phyloP scores from a whole-genome alignment of 2,888 invertebrate species.

The Allophyes oxyacanthae region DNA sequence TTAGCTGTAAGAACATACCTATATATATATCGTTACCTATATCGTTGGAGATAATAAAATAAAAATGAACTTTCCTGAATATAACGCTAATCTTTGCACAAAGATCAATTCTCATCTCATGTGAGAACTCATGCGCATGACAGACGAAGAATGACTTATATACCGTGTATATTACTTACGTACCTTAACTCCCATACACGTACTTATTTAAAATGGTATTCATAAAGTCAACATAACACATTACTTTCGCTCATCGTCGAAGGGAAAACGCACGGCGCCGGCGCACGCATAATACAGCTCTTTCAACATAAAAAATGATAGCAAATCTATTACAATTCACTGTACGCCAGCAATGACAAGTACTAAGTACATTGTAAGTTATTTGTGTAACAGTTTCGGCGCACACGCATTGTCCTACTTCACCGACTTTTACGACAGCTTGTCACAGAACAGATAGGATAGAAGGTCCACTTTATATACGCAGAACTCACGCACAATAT shows the following conservation, averaged over 20 bases:
- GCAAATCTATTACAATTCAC: constrained; percentile 37
- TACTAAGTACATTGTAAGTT: constrained; percentile 25
- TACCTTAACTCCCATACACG: too few relatives aligned
- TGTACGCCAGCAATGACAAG: constrained; percentile 38
- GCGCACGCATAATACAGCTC: constrained; percentile 11
- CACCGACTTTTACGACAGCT: constrained; percentile 38
- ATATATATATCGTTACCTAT: too few relatives aligned
- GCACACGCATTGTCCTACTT: constrained; percentile 49
- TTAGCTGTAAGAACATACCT: too few relatives aligned
- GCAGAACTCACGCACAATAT: too few relatives aligned
- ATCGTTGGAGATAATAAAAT: too few relatives aligned
- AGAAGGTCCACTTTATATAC: constrained; percentile 18
- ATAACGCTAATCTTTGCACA: too few relatives aligned
- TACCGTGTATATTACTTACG: too few relatives aligned
- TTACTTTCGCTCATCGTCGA: constrained; percentile 26
- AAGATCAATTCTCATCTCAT: too few relatives aligned
- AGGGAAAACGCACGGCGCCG: constrained; percentile 30
- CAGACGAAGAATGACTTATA: too few relatives aligned
- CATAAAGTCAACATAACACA: background rate
- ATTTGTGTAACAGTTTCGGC: constrained; percentile 42
- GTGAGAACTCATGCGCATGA: too few relatives aligned
- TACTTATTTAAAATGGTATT: too few relatives aligned
- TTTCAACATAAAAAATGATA: constrained; percentile 41
- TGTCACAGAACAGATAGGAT: constrained; percentile 13
- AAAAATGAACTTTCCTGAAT: too few relatives aligned